Conservation (phyloP, 2,113 vertebrate genomes). For the Pomatostomus ruficeps region DNA sequence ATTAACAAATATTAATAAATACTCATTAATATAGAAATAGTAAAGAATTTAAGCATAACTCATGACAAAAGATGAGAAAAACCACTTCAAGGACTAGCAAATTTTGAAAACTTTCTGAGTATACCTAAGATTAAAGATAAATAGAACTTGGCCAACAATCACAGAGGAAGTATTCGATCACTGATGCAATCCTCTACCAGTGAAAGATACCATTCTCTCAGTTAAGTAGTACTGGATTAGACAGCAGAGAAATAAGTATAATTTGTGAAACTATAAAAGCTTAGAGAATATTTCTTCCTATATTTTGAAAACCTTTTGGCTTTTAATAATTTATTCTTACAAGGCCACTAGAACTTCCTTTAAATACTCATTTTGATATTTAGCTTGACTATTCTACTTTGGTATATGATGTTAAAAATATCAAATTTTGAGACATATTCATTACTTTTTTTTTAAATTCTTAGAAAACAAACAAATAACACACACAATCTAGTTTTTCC, state of each 20-base stretch:
- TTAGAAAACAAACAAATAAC: background rate
- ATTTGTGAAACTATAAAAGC: background rate
- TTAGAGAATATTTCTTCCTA: background rate
- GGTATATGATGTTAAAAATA: background rate
- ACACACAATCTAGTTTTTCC: background rate
- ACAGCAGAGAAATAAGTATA: background rate
- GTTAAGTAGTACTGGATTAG: background rate
- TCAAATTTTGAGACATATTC: background rate
- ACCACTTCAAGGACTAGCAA: background rate
- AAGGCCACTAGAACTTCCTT: background rate
- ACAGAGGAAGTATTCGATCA: background rate
- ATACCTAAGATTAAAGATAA: background rate
- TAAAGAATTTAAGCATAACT: background rate
- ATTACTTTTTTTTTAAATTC: background rate
- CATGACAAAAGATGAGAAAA: background rate
- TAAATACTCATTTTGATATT: background rate
- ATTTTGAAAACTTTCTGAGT: background rate
- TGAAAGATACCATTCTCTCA: background rate
- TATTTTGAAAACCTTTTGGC: background rate
- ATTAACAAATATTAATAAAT: background rate
- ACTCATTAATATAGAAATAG: background rate
- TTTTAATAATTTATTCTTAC: background rate
- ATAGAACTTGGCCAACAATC: background rate
- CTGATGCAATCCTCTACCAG: background rate
- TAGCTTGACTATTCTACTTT: background rate